phyloP scores from a whole-genome alignment of 2,113 vertebrate genomes.

The Mesitornis unicolor region DNA sequence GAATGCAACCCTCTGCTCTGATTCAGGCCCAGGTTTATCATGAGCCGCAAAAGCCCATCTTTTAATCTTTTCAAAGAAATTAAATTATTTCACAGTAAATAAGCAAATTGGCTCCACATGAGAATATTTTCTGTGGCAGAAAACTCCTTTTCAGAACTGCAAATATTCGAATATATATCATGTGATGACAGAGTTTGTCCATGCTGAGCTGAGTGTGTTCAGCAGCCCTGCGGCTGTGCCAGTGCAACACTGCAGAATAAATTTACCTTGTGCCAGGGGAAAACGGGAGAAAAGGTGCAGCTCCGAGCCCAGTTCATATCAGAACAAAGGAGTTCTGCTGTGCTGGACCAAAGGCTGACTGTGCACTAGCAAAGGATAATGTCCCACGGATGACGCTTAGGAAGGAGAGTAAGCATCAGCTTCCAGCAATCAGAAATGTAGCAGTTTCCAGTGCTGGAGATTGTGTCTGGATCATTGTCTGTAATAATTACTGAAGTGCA shows the following conservation, averaged over 20 bases:
- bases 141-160: not conserved
- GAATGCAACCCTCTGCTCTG: slow-evolving; percentile 33
- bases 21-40: slow-evolving; percentile 31
- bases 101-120: not conserved
- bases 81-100: slow-evolving; percentile 46
- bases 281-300: not conserved
- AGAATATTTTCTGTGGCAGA: not conserved
- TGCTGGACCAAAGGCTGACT: not conserved
- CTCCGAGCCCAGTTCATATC: not conserved
- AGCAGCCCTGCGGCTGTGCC: not conserved
- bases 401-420: not conserved
- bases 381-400: not conserved
- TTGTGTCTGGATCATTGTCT: not conserved
- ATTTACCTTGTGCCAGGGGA: not conserved
- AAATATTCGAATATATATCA: not conserved
- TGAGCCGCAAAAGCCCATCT: slow-evolving; percentile 27
- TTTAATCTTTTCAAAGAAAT: slow-evolving; percentile 46
- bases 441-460: not conserved
- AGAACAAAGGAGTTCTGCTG: not conserved
- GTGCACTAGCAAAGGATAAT: not conserved
- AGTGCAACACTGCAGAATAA: not conserved
- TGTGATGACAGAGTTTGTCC: not conserved
- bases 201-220: not conserved
- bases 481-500: not conserved
- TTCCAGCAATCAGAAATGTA: not conserved